Evolutionary conservation across 2,797 vertebrate genomes (phyloP), one percentile per base, ranked within the genome.

Genomic region (Sparidentex hasta): DNA sequence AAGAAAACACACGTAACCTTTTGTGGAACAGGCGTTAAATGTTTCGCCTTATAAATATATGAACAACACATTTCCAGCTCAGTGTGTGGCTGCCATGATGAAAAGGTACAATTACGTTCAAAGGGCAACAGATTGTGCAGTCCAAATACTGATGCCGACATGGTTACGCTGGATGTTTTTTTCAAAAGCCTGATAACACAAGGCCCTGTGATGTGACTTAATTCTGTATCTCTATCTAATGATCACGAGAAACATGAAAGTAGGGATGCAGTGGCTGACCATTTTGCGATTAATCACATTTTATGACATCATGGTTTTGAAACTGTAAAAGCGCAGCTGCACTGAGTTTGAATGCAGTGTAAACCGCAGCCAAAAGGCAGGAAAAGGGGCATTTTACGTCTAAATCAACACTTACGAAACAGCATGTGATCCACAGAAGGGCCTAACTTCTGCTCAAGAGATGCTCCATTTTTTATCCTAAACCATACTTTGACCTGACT

Each of bases 61-160:
- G 29, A 18, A 62, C 50, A 4, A 41, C 46, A 50, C 0, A 25
- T 50, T 50, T 41, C 52, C 2, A 41, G 25, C 55, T 54, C 12
- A 52, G 33, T 2, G 29, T 63, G 63, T 20, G 7, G 23, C 43
- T 9, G 38, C 14, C 14, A 18, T 50, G 29, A 20, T 52, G 29
- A 82, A 43, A 69, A 12, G 41, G 74, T 14, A 44, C 3, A 43
- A 66, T 56, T 48, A n/a, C 0, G 4, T 55, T 68, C 58, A 54
- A 46, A 67, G 12, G 17, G 27, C 46, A 59, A 67, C 62, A 81
- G 76, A 47, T 48, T 51, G 44, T 72, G 43, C n/a, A 23, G 61
- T 59, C 8, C 23, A 5, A 16, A 11, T 20, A 14, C 29, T 1
- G 12, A 65, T 2, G 9, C 1, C 18, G 21, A 27, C 16, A 7